These are phyloP conservation scores for Caerostris extrusa DNA, from an alignment of 1,140 invertebrate genomes.

Conservation along the genomic window DNA sequence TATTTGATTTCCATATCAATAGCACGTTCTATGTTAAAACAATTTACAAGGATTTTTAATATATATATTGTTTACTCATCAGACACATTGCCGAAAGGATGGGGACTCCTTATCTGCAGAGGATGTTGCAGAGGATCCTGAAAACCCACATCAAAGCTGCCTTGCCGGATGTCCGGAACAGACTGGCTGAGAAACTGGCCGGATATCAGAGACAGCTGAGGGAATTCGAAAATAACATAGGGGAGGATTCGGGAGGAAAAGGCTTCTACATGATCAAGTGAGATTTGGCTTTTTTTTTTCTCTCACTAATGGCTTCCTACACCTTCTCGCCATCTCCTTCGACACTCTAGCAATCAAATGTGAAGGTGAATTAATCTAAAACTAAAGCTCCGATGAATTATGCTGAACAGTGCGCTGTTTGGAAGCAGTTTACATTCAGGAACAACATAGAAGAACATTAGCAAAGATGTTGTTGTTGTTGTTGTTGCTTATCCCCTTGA, in stretches of 20 bases:
- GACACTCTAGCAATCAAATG: not conserved
- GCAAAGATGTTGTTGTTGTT: too few relatives aligned
- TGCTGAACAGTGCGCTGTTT: too few relatives aligned
- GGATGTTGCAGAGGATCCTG: slow-evolving; percentile 26
- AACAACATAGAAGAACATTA: too few relatives aligned
- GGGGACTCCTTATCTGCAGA: slow-evolving; percentile 40
- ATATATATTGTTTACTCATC: not conserved
- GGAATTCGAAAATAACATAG: not conserved
- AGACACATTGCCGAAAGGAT: not conserved
- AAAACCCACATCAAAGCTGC: not conserved
- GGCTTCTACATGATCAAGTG: slow-evolving; percentile 29
- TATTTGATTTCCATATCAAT: not conserved
- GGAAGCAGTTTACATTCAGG: too few relatives aligned
- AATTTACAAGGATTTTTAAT: too few relatives aligned
- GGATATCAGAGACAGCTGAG: not conserved
- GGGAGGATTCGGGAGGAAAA: not conserved
- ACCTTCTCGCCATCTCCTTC: not conserved
- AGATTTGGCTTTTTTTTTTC: not conserved
- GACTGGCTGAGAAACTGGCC: not conserved
- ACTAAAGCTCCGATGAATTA: not conserved
- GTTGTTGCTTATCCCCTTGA: too few relatives aligned
- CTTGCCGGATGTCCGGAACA: not conserved
- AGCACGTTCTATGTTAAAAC: too few relatives aligned
- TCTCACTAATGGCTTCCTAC: not conserved
- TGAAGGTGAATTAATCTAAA: not conserved